These are phyloP conservation scores for Hyperoplus lanceolatus DNA, from an alignment of 2,797 vertebrate species.

Conservation along the genomic window DNA sequence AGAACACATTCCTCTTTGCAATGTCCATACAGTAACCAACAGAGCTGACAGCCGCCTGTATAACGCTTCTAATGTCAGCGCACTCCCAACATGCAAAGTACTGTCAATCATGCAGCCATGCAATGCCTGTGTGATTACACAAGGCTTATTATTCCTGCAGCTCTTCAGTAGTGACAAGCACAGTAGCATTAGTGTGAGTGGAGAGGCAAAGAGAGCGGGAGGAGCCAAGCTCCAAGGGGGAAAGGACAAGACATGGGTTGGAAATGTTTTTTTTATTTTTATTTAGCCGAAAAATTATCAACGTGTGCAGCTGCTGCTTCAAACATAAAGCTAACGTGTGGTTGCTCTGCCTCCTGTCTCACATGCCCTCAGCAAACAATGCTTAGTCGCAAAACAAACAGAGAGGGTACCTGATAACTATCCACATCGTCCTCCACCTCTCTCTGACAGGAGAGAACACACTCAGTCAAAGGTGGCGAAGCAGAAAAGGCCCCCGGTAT, in stretches of 20 bases:
- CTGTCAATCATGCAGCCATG: conserved; percentile 91
- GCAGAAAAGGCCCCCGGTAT: conserved; percentile 22
- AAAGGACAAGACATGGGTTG: conserved; percentile 55
- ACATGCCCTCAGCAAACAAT: conserved; percentile 56
- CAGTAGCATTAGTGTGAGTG: conserved; percentile 84
- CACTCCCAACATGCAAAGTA: conserved; percentile 87
- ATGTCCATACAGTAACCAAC: conserved; percentile 41
- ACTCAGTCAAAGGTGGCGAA: conserved; percentile 87
- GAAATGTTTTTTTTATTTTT: conserved; percentile 49
- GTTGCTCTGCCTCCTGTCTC: conserved; percentile 55
- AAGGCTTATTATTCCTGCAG: conserved; percentile 60
- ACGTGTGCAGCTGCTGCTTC: conserved; percentile 68
- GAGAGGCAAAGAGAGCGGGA: conserved; percentile 42
- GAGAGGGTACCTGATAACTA: conserved; percentile 99
- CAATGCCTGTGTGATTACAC: conserved; percentile 73
- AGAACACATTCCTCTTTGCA: conserved; percentile 42
- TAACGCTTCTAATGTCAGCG: conserved; percentile 37
- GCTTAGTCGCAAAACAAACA: conserved; percentile 67
- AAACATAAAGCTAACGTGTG: conserved; percentile 67
- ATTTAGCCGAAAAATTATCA: conserved; percentile 43
- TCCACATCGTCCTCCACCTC: conserved; percentile 98
- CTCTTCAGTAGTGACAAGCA: conserved; percentile 79
- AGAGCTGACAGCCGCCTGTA: conserved; percentile 41
- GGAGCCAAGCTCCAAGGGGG: conserved; percentile 20
- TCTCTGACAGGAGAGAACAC: conserved; percentile 97